Evolutionary conservation across 2,113 vertebrate genomes (phyloP).

Genomic region (Coregonus clupeaformis): DNA sequence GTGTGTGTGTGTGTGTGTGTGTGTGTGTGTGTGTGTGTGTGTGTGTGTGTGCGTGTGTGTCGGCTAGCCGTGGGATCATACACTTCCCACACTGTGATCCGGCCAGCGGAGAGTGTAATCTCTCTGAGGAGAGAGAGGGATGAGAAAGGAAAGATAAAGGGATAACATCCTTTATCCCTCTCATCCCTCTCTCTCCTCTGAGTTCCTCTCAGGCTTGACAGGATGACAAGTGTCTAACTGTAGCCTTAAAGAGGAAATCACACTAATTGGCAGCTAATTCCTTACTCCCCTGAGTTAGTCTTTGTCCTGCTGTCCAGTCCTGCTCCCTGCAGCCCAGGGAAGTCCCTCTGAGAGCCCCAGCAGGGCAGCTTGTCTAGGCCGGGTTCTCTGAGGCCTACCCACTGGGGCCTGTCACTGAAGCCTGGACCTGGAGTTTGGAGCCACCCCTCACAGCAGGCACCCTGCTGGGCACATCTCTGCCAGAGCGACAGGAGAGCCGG

Average conservation of each 20-base stretch:
- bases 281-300: constrained; percentile 49
- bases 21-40: constrained; percentile 24
- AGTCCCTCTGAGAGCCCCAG: constrained; percentile 37
- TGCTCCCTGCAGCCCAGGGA: constrained; percentile 46
- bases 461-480: constrained; percentile 75
- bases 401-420: constrained; percentile 72
- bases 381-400: constrained; percentile 43
- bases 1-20: constrained; percentile 12
- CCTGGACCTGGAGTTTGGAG: constrained; percentile 78
- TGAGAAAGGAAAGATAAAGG: constrained; percentile 33
- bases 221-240: constrained; percentile 63
- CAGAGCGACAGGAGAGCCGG: constrained; percentile 67
- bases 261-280: constrained; percentile 75
- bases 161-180: constrained; percentile 69
- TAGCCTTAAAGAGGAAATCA: constrained; percentile 59
- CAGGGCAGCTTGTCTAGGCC: constrained; percentile 59
- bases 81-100: constrained; percentile 39
- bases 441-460: constrained; percentile 76
- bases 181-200: constrained; percentile 63
- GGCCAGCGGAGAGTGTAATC: constrained; percentile 67
- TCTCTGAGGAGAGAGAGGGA: constrained; percentile 12
- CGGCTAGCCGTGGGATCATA: constrained; percentile 5
- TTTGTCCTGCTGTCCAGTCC: constrained; percentile 49
- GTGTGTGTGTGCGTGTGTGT: constrained; percentile 13
- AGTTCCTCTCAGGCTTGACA: constrained; percentile 61